Conservation (phyloP, 2,113 vertebrate species). For the Chrysemys picta region DNA sequence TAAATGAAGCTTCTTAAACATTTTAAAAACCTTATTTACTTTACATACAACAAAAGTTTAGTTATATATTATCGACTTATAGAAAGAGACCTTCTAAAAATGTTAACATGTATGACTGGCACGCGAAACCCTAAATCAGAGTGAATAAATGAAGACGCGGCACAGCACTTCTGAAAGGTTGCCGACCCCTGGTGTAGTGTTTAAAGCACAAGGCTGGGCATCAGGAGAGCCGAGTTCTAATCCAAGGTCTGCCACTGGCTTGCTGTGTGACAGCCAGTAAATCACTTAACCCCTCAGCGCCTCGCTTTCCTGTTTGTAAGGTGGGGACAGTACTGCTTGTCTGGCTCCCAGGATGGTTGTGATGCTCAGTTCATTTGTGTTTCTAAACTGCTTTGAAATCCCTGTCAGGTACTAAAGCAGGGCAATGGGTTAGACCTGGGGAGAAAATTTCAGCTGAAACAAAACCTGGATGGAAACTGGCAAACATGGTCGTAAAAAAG, state of each 20-base stretch:
- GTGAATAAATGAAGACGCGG: too few relatives aligned
- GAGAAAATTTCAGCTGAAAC: conserved; percentile 39
- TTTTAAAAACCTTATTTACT: too few relatives aligned
- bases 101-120: too few relatives aligned
- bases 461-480: conserved; percentile 22
- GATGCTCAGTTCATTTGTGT: conserved; percentile 31
- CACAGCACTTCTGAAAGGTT: too few relatives aligned
- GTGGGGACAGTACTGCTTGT: background rate
- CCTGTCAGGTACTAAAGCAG: conserved; percentile 62
- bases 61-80: too few relatives aligned
- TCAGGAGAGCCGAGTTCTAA: background rate
- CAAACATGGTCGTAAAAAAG: background rate
- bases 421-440: background rate
- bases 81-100: too few relatives aligned
- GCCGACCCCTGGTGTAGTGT: too few relatives aligned
- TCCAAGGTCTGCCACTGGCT: accelerated
- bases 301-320: background rate
- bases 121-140: too few relatives aligned
- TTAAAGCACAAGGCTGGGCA: background rate
- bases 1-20: too few relatives aligned
- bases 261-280: background rate
- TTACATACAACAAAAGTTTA: too few relatives aligned
- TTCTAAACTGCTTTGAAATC: background rate
- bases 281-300: background rate
- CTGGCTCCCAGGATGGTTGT: conserved; percentile 37